phyloP scores from a whole-genome alignment of 1,140 invertebrate genomes.

The Drosophila nigromelanica region DNA sequence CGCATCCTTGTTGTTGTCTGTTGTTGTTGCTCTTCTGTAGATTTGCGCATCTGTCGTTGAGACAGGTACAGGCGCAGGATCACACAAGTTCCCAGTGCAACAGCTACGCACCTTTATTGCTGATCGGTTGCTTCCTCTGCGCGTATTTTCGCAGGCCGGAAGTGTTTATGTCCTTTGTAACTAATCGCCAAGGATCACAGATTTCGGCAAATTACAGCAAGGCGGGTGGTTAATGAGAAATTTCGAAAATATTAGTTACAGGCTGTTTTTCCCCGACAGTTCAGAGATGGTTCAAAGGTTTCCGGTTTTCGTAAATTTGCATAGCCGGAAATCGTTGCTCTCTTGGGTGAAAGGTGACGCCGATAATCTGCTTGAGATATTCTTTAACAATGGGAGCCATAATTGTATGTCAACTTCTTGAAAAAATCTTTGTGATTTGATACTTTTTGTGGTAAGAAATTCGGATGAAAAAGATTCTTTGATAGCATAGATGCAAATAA shows the following conservation, averaged over 20 bases:
- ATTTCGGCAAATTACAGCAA: slow-evolving; percentile 65
- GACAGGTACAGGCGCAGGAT: slow-evolving; percentile 59
- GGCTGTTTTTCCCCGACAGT: slow-evolving; percentile 15
- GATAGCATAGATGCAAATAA: too few relatives aligned
- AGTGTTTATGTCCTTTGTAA: slow-evolving; percentile 72
- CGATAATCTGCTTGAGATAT: slow-evolving; percentile 36
- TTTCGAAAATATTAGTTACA: slow-evolving; percentile 59
- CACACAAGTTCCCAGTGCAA: slow-evolving; percentile 17
- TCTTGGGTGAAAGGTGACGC: slow-evolving; percentile 47
- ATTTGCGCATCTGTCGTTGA: slow-evolving; percentile 66
- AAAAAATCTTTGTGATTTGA: background rate
- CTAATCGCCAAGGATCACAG: slow-evolving; percentile 65
- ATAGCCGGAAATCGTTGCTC: slow-evolving; percentile 63
- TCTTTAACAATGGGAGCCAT: slow-evolving; percentile 25
- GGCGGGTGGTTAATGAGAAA: slow-evolving; percentile 51
- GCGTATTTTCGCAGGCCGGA: slow-evolving; percentile 55
- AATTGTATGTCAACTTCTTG: slow-evolving; percentile 40
- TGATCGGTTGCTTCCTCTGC: slow-evolving; percentile 46
- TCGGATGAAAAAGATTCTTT: too few relatives aligned
- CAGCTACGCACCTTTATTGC: slow-evolving; percentile 59
- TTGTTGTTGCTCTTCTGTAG: slow-evolving; percentile 35
- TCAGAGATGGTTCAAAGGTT: slow-evolving; percentile 47
- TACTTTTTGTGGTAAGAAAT: background rate
- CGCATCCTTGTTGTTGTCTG: slow-evolving; percentile 59
- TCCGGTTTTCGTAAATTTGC: slow-evolving; percentile 56